Conservation (phyloP, 2,113 vertebrate species). For the Hippolais icterina region DNA sequence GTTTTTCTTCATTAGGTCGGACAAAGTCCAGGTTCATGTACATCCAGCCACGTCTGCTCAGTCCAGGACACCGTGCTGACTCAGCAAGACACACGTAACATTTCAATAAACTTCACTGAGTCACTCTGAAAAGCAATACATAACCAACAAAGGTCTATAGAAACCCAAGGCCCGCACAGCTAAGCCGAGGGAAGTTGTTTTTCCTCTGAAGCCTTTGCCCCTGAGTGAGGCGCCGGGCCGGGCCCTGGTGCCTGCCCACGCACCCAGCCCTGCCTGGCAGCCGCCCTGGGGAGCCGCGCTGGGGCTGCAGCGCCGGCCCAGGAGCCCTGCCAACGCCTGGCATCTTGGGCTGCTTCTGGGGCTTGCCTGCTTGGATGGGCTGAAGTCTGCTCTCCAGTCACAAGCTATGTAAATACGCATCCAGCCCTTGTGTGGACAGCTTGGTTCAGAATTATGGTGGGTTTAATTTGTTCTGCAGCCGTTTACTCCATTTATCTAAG, state of each 20-base stretch:
- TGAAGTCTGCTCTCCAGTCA: neutral
- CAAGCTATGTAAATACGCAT: fast-evolving
- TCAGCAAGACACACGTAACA: neutral
- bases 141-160: neutral
- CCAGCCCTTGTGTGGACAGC: neutral
- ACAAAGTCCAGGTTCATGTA: neutral
- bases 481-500: neutral
- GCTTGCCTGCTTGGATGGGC: neutral
- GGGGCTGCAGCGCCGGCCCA: neutral
- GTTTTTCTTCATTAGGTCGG: neutral
- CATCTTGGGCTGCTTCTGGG: neutral
- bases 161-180: neutral
- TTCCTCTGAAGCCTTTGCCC: neutral
- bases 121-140: neutral
- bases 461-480: neutral
- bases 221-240: fast-evolving
- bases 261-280: neutral
- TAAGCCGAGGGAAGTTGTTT: neutral
- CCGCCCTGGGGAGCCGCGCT: fast-evolving
- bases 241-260: fast-evolving
- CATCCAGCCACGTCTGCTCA: neutral
- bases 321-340: fast-evolving
- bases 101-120: neutral
- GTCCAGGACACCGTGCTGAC: neutral
- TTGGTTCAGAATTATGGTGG: neutral